Evolutionary conservation across 2,797 vertebrate species (phyloP), one percentile per base, ranked within the genome.

Genomic region (Poecilia gillii): DNA sequence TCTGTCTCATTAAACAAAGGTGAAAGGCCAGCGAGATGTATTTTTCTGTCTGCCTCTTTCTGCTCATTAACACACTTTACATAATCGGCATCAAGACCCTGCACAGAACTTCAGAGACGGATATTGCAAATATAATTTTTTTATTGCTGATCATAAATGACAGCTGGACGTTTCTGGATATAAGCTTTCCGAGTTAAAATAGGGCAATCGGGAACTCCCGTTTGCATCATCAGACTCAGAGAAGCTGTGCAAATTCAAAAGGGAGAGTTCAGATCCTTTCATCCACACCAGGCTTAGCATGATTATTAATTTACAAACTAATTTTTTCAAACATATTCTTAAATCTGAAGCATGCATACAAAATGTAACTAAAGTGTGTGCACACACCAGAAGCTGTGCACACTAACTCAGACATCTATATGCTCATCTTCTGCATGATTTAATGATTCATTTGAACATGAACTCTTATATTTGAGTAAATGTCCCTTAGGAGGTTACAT

Each of bases 51-150:
- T 49, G 28, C 25, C 47, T 2, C 41, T 71, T 81, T 78, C 41
- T 76, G 78, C 92, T 93, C 92, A 91, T 94, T 94, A 93, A 82
- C 80, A 71, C 64, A 81, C 84, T 93, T 92, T 91, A 78, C 87
- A 84, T 83, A 13, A 83, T 78, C 82, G 78, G 74, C 88, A 82
- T 93, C 85, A 90, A 88, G 83, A 81, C 46, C 68, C 68, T 72
- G 64, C 74, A 84, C 73, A 20, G n/a, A 39, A 82, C 88, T 91
- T 91, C 85, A 92, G 88, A 90, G 80, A 81, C 68, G 57, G 64
- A 85, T 72, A 51, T 23, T 59, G 73, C 74, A 75, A 79, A 77
- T 39, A 45, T 73, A 85, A 86, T 85, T 87, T 23, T 86, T 87
- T 62, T 76, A 8, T 14, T 6, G 16, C 31, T 73, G 81, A 90